A percentile compares a stretch with the other conserved stretches of the same genome.
Evolutionary conservation across 2,888 invertebrate genomes (phyloP).

Genomic region (Volucella inflata): DNA sequence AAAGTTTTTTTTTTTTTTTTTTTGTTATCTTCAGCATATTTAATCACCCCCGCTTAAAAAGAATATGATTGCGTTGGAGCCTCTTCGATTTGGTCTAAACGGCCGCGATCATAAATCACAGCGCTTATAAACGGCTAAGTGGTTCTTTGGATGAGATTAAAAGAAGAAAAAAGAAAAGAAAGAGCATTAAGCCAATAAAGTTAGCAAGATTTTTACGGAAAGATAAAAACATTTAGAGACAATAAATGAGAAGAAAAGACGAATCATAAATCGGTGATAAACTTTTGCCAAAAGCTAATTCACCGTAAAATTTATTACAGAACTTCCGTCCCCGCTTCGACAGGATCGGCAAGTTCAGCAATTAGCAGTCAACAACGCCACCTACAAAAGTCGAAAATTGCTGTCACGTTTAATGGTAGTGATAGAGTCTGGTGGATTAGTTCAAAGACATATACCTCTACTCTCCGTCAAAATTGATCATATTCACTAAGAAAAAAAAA

Average conservation of each 20-base stretch:
- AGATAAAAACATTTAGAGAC: conserved; percentile 36
- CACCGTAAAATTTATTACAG: conserved; percentile 45
- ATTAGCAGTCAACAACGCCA: conserved; percentile 26
- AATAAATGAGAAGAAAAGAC: conserved; percentile 6
- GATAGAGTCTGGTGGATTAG: neutral
- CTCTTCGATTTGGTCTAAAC: conserved; percentile 40
- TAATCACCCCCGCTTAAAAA: conserved; percentile 46
- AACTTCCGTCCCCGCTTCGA: conserved; percentile 43
- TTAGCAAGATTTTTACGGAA: conserved; percentile 33
- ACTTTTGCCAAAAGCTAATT: conserved; percentile 51
- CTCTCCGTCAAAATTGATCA: neutral
- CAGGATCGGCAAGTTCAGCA: neutral
- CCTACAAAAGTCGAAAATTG: conserved; percentile 3
- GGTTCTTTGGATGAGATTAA: conserved; percentile 1
- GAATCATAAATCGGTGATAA: conserved; percentile 33
- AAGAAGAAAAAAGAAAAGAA: conserved; percentile 2
- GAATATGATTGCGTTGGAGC: neutral
- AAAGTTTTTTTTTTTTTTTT: conserved; percentile 16
- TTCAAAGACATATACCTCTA: too few relatives aligned
- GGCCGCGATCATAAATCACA: conserved; percentile 40
- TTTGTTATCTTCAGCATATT: conserved; percentile 16
- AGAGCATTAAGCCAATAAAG: conserved; percentile 37
- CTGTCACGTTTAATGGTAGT: neutral
- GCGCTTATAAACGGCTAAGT: conserved; percentile 35
- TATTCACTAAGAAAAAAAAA: too few relatives aligned